Percentiles rank a stretch among this genome's conserved stretches.
Conservation (phyloP, 2,888 invertebrate species). For the Plebejus argus region DNA sequence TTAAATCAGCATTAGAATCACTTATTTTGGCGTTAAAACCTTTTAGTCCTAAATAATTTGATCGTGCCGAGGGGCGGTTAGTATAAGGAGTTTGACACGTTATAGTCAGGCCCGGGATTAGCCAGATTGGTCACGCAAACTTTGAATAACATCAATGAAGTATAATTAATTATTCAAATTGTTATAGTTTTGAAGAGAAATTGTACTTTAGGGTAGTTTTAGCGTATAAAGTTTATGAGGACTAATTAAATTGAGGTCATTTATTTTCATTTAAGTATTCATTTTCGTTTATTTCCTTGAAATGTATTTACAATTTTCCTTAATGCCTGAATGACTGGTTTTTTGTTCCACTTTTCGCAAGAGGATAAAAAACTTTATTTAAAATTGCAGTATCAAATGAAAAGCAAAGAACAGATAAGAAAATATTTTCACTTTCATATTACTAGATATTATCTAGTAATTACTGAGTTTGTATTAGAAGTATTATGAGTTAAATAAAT, state of each 20-base stretch:
- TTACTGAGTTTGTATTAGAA: not conserved
- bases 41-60: constrained; percentile 40
- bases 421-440: not conserved
- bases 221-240: not conserved
- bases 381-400: not conserved
- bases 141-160: constrained; percentile 12
- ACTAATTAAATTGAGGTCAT: not conserved
- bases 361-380: not conserved
- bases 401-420: not conserved
- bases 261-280: not conserved
- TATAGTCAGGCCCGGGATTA: not conserved
- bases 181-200: constrained; percentile 19
- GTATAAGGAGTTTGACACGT: constrained; percentile 34
- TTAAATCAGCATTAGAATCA: constrained; percentile 13
- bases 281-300: not conserved
- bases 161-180: constrained; percentile 25
- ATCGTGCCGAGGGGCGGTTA: constrained; percentile 43
- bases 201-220: not conserved
- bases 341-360: not conserved
- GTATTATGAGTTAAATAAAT: not conserved
- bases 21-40: constrained; percentile 39
- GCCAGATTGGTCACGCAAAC: constrained; percentile 25
- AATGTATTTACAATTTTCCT: not conserved
- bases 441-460: not conserved
- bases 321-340: not conserved